These are phyloP conservation scores for Menidia beryllina DNA, from an alignment of 2,113 vertebrate species.

Conservation along the genomic window DNA sequence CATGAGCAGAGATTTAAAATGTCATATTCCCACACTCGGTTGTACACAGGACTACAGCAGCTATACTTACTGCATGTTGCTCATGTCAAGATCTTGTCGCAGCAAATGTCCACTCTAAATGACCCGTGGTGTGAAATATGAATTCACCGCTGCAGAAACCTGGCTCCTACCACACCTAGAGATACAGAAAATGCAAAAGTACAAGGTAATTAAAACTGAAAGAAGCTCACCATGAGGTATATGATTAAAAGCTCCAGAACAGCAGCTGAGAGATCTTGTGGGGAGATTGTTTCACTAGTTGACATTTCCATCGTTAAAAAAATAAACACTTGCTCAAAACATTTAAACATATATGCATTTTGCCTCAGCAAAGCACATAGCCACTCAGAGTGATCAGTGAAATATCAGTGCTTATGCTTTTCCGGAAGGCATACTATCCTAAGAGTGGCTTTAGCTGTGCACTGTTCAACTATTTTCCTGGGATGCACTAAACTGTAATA, in stretches of 20 bases:
- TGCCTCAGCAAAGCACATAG: constrained; percentile 14
- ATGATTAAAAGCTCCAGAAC: constrained; percentile 3
- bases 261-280: constrained; percentile 9
- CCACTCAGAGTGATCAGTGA: constrained; percentile 30
- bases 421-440: constrained; percentile 25
- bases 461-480: constrained; percentile 60
- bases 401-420: constrained; percentile 18
- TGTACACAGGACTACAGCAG: constrained; percentile 32
- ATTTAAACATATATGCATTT: not conserved
- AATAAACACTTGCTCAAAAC: constrained; percentile 1
- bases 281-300: not conserved
- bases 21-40: constrained; percentile 31
- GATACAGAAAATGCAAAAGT: constrained; percentile 38
- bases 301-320: constrained; percentile 31
- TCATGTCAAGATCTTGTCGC: constrained; percentile 77
- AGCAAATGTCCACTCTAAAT: constrained; percentile 63
- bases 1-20: constrained; percentile 58
- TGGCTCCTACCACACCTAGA: constrained; percentile 74
- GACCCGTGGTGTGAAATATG: constrained; percentile 59
- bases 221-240: not conserved
- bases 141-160: constrained; percentile 67
- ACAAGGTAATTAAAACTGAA: constrained; percentile 3
- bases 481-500: constrained; percentile 64
- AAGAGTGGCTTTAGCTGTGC: constrained; percentile 37
- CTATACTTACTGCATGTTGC: constrained; percentile 81